Evolutionary conservation across 2,113 vertebrate genomes (phyloP).

Genomic region (Muscicapa adusta): DNA sequence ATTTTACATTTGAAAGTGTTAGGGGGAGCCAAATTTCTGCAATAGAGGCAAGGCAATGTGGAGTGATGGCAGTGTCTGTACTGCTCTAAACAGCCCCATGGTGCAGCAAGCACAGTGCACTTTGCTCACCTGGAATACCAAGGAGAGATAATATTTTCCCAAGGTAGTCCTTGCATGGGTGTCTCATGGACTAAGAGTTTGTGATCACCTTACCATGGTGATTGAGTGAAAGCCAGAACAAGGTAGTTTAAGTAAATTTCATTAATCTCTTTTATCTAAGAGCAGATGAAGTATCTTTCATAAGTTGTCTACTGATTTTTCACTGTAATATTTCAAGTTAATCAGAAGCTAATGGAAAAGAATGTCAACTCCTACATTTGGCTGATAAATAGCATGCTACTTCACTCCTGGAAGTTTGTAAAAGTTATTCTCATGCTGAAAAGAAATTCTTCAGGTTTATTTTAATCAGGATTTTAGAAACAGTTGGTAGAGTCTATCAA

Average conservation of each 20-base stretch:
- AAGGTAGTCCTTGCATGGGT: not conserved
- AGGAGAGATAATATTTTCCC: not conserved
- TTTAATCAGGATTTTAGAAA: not conserved
- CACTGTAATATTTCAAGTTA: slow-evolving; percentile 5
- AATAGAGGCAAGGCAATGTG: not conserved
- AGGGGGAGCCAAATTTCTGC: not conserved
- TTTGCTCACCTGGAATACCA: not conserved
- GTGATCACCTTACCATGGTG: not conserved
- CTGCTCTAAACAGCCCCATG: not conserved
- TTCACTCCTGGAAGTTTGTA: not conserved
- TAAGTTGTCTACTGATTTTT: not conserved
- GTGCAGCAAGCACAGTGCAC: not conserved
- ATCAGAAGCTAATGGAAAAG: not conserved
- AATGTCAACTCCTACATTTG: not conserved
- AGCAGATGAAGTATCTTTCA: not conserved
- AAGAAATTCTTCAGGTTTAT: not conserved
- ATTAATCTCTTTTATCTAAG: not conserved
- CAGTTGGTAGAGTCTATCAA: not conserved
- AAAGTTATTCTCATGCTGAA: not conserved
- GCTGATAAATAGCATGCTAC: not conserved
- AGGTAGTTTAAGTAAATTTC: not conserved
- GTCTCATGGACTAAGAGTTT: not conserved
- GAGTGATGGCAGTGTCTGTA: not conserved
- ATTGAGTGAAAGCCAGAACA: not conserved
- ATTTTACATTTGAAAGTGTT: not conserved